Base-by-base conservation (phyloP, 2,888 invertebrate genomes). In the Drosophila kuntzei region DNA sequence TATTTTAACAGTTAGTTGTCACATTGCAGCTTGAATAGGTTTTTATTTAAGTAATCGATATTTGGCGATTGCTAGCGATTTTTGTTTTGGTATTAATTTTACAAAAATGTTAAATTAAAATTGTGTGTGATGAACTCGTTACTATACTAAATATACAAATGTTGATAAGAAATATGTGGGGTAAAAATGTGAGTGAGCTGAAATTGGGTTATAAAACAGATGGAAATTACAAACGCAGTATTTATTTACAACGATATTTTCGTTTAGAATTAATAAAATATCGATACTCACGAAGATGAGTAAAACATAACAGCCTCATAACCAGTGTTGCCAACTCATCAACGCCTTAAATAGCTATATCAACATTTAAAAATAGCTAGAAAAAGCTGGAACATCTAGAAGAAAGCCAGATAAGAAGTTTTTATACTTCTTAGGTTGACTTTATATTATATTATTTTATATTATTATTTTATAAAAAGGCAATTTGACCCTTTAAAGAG, bases 291-390 rank as follows among this genome's bases (percentile, higher is more conserved):
- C 12, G 25, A 29, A 18, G n/a, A 11, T 36, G 14, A n/a, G 53
- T 46, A 20, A 57, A 14, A 9, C 2, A 9, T 64, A 46, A 64
- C 70, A 60, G 44, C 36, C n/a, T n/a, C n/a, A n/a, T n/a, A n/a
- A n/a, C n/a, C n/a, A n/a, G n/a, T n/a, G n/a, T n/a, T n/a, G n/a
- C n/a, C n/a, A n/a, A n/a, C n/a, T n/a, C n/a, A n/a, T n/a, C n/a
- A n/a, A n/a, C n/a, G n/a, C n/a, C n/a, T n/a, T n/a, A n/a, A n/a
- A n/a, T n/a, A n/a, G n/a, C n/a, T n/a, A n/a, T n/a, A n/a, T n/a
- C n/a, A n/a, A n/a, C n/a, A n/a, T n/a, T n/a, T n/a, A n/a, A n/a
- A n/a, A n/a, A n/a, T n/a, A n/a, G n/a, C n/a, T n/a, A n/a, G n/a
- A n/a, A n/a, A n/a, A n/a, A n/a, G n/a, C n/a, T n/a, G n/a, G n/a